Percentiles rank a stretch among this genome's conserved stretches.
These are phyloP conservation scores for Poliocrania exsul DNA, from an alignment of 2,797 vertebrate genomes.

Conservation along the genomic window DNA sequence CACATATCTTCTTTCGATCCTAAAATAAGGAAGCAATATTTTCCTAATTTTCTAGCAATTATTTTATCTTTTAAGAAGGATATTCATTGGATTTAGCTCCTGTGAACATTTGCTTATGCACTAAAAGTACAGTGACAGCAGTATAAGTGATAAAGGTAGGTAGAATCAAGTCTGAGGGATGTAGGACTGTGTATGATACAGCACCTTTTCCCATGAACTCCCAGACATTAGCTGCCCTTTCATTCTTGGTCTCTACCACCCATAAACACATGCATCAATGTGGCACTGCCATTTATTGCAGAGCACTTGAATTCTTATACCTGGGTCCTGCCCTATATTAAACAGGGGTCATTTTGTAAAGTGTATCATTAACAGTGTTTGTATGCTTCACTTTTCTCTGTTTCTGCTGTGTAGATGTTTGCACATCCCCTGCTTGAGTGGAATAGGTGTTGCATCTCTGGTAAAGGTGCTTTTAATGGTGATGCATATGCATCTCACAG, in stretches of 20 bases:
- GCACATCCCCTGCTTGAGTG: background rate
- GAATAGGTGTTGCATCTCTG: background rate
- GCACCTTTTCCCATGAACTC: slow-evolving; percentile 69
- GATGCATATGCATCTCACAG: background rate
- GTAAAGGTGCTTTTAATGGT: background rate
- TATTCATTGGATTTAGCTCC: background rate
- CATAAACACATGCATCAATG: slow-evolving; percentile 76
- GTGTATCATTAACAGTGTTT: slow-evolving; percentile 68
- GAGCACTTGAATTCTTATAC: slow-evolving; percentile 77
- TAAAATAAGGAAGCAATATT: slow-evolving; percentile 30
- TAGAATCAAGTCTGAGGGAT: slow-evolving; percentile 66
- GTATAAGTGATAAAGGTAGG: slow-evolving; percentile 60
- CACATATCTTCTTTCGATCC: slow-evolving; percentile 26
- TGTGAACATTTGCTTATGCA: slow-evolving; percentile 69
- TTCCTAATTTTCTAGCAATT: slow-evolving; percentile 12
- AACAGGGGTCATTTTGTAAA: slow-evolving; percentile 79
- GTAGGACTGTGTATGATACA: slow-evolving; percentile 57
- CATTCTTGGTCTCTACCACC: slow-evolving; percentile 75
- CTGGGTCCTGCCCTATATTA: slow-evolving; percentile 73
- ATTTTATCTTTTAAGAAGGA: background rate
- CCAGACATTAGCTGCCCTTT: slow-evolving; percentile 81
- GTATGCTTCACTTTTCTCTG: background rate
- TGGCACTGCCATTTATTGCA: slow-evolving; percentile 81
- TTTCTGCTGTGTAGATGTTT: background rate
- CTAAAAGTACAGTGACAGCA: slow-evolving; percentile 51